These are phyloP conservation scores for Sinelater perroti DNA, from an alignment of 2,888 invertebrate species.

Conservation along the genomic window DNA sequence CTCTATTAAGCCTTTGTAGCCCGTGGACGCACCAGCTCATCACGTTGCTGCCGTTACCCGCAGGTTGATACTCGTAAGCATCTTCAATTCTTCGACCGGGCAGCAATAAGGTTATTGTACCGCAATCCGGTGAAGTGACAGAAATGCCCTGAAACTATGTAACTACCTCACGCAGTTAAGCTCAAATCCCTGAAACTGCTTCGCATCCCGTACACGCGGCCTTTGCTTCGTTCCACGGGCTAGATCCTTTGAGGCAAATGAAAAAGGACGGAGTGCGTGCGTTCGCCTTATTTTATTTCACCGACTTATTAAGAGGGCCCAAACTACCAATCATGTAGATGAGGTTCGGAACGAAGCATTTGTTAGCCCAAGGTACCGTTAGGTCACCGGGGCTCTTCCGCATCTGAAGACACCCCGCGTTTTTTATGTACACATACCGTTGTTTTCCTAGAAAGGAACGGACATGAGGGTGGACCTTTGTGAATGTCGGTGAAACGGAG, in stretches of 20 bases:
- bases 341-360: conserved; percentile 43
- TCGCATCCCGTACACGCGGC: conserved; percentile 16
- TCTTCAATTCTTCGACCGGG: conserved; percentile 10
- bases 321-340: conserved; percentile 49
- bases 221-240: conserved; percentile 28
- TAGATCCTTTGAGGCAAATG: conserved; percentile 19
- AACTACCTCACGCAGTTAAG: conserved; percentile 18
- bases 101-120: conserved; percentile 24
- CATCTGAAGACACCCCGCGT: conserved; percentile 46
- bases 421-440: conserved; percentile 47
- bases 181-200: conserved; percentile 25
- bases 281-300: conserved; percentile 31
- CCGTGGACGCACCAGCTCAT: conserved; percentile 34
- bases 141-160: conserved; percentile 33
- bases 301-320: conserved; percentile 40
- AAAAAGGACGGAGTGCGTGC: conserved; percentile 25
- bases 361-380: conserved; percentile 46
- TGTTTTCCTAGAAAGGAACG: conserved; percentile 51
- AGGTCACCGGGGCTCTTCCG: conserved; percentile 46
- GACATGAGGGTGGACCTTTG: conserved; percentile 42
- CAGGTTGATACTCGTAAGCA: conserved; percentile 27
- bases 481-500: conserved; percentile 27
- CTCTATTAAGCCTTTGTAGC: conserved; percentile 43
- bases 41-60: conserved; percentile 32
- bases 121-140: conserved; percentile 30